A percentile compares a stretch with the other conserved stretches of the same genome.
These are phyloP conservation scores for Euphydryas editha DNA, from an alignment of 2,888 invertebrate species.

Conservation along the genomic window DNA sequence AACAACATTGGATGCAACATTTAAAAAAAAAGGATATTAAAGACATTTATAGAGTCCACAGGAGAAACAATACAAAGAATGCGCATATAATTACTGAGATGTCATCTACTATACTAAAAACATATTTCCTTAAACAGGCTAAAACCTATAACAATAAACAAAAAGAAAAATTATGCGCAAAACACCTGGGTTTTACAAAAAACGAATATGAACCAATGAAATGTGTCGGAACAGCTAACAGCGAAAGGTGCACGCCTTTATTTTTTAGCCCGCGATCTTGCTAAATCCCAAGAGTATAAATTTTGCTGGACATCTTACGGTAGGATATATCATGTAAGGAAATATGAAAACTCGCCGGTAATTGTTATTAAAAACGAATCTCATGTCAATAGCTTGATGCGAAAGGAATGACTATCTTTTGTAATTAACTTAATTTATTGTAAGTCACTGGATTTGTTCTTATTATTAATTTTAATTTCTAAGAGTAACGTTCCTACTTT, in stretches of 20 bases:
- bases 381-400: not conserved
- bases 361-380: not conserved
- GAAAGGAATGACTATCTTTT: not conserved
- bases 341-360: not conserved
- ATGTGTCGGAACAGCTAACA: not conserved
- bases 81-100: constrained; percentile 3
- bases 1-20: not conserved
- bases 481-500: not conserved
- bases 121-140: constrained; percentile 6
- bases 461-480: not conserved
- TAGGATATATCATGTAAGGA: not conserved
- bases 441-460: too few species aligned
- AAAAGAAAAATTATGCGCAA: constrained; percentile 5
- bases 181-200: constrained; percentile 8
- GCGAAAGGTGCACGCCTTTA: not conserved
- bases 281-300: not conserved
- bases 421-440: too few species aligned
- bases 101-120: constrained; percentile 6
- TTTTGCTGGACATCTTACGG: not conserved
- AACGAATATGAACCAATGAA: constrained; percentile 1
- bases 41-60: constrained; percentile 19
- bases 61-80: not conserved
- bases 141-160: constrained; percentile 13
- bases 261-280: not conserved
- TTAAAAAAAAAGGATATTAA: constrained; percentile 5